Evolutionary conservation across 1,140 invertebrate genomes (phyloP).

Genomic region (Melitaea cinxia): DNA sequence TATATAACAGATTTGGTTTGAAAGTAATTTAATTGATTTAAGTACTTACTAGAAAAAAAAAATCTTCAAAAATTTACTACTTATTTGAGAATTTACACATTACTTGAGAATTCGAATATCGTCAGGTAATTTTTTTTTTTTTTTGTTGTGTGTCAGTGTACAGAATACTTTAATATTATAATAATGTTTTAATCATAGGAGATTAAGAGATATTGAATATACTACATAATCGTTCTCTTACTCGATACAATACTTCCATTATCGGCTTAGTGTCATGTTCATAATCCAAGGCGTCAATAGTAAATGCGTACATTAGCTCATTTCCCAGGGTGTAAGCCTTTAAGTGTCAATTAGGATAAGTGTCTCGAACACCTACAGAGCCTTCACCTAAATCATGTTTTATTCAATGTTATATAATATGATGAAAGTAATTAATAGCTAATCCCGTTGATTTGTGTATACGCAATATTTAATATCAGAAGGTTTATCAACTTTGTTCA

Average conservation of each 20-base stretch:
- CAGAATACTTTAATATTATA: not conserved
- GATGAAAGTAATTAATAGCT: not conserved
- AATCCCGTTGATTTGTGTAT: not conserved
- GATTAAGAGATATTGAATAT: slow-evolving; percentile 5
- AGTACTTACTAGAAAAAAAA: no score
- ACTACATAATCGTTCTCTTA: slow-evolving; percentile 20
- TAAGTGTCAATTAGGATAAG: slow-evolving; percentile 55
- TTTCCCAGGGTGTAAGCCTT: slow-evolving; percentile 53
- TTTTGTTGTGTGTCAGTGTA: not conserved
- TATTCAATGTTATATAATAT: slow-evolving; percentile 8
- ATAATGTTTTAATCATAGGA: not conserved
- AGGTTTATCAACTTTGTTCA: no score
- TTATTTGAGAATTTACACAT: no score
- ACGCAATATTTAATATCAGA: no score
- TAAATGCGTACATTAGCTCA: slow-evolving; percentile 54
- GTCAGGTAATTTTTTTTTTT: not conserved
- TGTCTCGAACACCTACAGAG: slow-evolving; percentile 24
- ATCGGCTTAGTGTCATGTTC: slow-evolving; percentile 38
- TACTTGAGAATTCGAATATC: not conserved
- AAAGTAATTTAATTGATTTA: no score
- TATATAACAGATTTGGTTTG: no score
- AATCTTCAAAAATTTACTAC: no score
- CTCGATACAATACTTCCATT: slow-evolving; percentile 42
- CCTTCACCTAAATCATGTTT: slow-evolving; percentile 18
- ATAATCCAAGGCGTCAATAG: slow-evolving; percentile 51